A percentile compares a stretch with the other conserved stretches of the same genome.
Evolutionary conservation across 2,113 vertebrate genomes (phyloP).

Genomic region (Pluvialis apricaria): DNA sequence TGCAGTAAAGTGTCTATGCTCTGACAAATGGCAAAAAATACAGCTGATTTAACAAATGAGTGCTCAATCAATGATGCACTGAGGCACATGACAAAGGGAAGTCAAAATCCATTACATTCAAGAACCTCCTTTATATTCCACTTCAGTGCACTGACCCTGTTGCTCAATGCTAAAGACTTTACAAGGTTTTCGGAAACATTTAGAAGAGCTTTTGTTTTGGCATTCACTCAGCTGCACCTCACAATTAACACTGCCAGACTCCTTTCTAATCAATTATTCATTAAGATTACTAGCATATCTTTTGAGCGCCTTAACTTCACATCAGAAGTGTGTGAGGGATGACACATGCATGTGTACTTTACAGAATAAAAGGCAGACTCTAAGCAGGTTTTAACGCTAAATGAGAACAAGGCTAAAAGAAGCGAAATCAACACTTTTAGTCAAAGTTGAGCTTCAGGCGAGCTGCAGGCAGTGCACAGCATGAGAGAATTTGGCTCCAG

Average conservation of each 20-base stretch:
- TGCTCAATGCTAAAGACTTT: conserved; percentile 79
- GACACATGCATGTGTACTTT: conserved; percentile 72
- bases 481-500: conserved; percentile 84
- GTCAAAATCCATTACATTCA: conserved; percentile 89
- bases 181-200: conserved; percentile 72
- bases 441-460: conserved; percentile 90
- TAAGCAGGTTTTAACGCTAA: conserved; percentile 81
- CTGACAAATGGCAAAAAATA: conserved; percentile 59
- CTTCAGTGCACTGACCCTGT: conserved; percentile 80
- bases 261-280: conserved; percentile 75
- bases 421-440: conserved; percentile 91
- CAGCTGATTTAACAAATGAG: conserved; percentile 92
- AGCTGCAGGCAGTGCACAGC: conserved; percentile 90
- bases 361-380: conserved; percentile 76
- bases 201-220: conserved; percentile 69
- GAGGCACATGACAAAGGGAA: conserved; percentile 86
- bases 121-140: conserved; percentile 83
- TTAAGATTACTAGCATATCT: conserved; percentile 70
- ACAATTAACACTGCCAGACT: conserved; percentile 75
- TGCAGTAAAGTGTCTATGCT: conserved; percentile 42
- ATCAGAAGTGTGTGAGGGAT: conserved; percentile 65
- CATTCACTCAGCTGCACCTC: conserved; percentile 67
- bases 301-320: conserved; percentile 70
- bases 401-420: conserved; percentile 90
- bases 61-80: conserved; percentile 88